Evolutionary conservation across 2,797 vertebrate genomes (phyloP).

Genomic region (Pseudochromis fuscus): DNA sequence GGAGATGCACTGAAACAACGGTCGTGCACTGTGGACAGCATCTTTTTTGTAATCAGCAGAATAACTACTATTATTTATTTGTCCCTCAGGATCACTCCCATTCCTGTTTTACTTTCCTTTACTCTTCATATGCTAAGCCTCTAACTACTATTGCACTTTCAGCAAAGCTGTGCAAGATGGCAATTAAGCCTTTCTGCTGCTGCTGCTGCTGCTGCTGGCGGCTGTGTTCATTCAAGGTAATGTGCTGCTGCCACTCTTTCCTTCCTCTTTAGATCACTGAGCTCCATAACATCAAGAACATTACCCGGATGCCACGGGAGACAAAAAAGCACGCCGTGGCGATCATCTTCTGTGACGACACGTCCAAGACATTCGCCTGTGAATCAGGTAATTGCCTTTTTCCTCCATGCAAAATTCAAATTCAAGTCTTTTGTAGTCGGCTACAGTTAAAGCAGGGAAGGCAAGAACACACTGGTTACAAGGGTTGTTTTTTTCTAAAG

Average conservation of each 20-base stretch:
- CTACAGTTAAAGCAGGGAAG: background rate
- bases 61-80: constrained; percentile 44
- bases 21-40: constrained; percentile 12
- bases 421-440: constrained; percentile 18
- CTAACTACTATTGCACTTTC: constrained; percentile 56
- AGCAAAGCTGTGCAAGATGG: constrained; percentile 56
- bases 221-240: constrained; percentile 68
- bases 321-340: constrained; percentile 98
- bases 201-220: constrained; percentile 39
- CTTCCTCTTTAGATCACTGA: constrained; percentile 93
- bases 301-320: constrained; percentile 97
- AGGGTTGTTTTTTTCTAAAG: background rate
- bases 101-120: constrained; percentile 39
- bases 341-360: constrained; percentile 98
- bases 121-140: constrained; percentile 41
- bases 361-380: constrained; percentile 98
- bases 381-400: constrained; percentile 92
- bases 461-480: background rate
- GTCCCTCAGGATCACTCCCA: constrained; percentile 28
- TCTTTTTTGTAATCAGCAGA: constrained; percentile 32
- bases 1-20: constrained; percentile 46
- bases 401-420: constrained; percentile 24
- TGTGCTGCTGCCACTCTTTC: constrained; percentile 65
- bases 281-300: constrained; percentile 98
- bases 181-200: constrained; percentile 58